A percentile compares a stretch with the other conserved stretches of the same genome.
phyloP scores from a whole-genome alignment of 2,797 vertebrate genomes.

The Gymnodraco acuticeps region DNA sequence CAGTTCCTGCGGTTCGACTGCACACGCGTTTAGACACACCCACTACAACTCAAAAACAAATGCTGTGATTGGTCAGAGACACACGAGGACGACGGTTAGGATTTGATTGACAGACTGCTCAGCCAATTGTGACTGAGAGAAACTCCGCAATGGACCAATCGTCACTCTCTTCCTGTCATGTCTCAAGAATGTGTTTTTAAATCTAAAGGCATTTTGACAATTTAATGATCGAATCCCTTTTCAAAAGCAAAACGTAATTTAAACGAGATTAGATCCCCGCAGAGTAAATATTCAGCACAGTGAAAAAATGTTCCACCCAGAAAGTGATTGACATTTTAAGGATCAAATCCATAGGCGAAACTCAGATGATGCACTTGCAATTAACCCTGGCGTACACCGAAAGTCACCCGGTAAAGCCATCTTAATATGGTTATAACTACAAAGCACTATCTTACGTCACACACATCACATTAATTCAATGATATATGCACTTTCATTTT shows the following conservation, averaged over 20 bases:
- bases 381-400: rapidly evolving
- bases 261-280: not conserved
- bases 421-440: not conserved
- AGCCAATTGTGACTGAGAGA: slow-evolving; percentile 47
- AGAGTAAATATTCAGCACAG: not conserved
- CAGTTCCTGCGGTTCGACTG: slow-evolving; percentile 63
- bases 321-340: slow-evolving; percentile 53
- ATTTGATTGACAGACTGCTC: slow-evolving; percentile 52
- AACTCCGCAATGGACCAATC: slow-evolving; percentile 67
- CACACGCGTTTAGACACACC: slow-evolving; percentile 78
- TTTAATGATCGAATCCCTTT: not conserved
- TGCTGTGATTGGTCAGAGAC: slow-evolving; percentile 70
- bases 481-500: not conserved
- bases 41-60: slow-evolving; percentile 84
- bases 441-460: not conserved
- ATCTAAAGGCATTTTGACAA: not conserved
- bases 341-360: slow-evolving; percentile 43
- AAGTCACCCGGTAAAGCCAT: not conserved
- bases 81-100: slow-evolving; percentile 27
- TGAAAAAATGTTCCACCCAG: slow-evolving; percentile 32
- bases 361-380: slow-evolving; percentile 17
- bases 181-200: not conserved
- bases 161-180: slow-evolving; percentile 53
- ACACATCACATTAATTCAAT: not conserved
- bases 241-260: not conserved